Evolutionary conservation across 1,140 invertebrate genomes (phyloP), one percentile per base, ranked within the genome.

Genomic region (Mycetomoellerius zeteki): DNA sequence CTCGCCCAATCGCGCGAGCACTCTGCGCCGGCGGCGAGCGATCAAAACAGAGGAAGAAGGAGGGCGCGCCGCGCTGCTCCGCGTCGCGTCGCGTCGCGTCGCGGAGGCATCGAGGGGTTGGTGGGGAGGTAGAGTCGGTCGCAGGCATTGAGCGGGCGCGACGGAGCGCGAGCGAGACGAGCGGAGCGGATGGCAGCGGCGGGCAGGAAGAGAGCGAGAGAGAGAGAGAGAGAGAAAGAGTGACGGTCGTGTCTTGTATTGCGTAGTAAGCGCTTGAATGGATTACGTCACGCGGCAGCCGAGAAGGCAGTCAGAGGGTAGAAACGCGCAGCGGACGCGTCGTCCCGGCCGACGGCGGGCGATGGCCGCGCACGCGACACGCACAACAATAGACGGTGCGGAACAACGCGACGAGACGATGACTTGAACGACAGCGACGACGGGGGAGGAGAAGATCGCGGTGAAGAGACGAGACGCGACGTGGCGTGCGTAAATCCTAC

Each of bases 261-360:
- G 93, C 93, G 92, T 93, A 93, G 93, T 92, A 93, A 87, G 84
- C 90, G 91, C 91, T 92, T 93, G 92, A 93, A 93, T 93, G 93
- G 91, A 93, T 93, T 93, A 93, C 92, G 92, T 93, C 92, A 93
- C 89, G 84, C 88, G 87, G 60, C 33, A 33, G 7, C 91, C 62
- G 86, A 43, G 37, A 91, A 85, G 86, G 77, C 67, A 60, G 65
- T 50, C 24, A 75, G 86, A 88, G 89, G 86, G 89, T 88, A 86
- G 77, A 90, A 85, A 47, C 76, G 56, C 76, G 56, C 71, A 69
- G 33, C 58, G 78, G 58, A 86, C 56, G 54, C 33, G 73, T 56
- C 33, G 73, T 56, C 12, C 24, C 19, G 33, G 30, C 37, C 77
- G 77, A 65, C 60, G 37, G 75, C 77, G 47, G 43, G 47, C 62